These are phyloP conservation scores for Leucozona laternaria DNA, from an alignment of 2,888 invertebrate species.

Conservation along the genomic window DNA sequence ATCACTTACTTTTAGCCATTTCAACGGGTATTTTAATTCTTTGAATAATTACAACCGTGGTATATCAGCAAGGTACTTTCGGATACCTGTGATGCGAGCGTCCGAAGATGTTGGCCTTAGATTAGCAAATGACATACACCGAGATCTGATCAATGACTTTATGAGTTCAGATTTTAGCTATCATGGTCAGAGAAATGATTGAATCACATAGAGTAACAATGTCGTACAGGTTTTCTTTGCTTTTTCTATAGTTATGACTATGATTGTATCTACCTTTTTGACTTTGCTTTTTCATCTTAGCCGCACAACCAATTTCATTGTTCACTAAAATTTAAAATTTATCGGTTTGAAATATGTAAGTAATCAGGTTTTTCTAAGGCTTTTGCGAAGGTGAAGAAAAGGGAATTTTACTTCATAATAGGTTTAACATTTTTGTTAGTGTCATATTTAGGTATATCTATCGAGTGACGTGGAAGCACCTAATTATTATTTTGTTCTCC, in stretches of 20 bases:
- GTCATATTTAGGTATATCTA: no score
- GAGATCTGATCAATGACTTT: conserved; percentile 31
- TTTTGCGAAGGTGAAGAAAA: neutral
- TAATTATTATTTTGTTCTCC: no score
- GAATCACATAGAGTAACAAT: neutral
- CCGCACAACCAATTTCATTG: neutral
- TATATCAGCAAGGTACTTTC: neutral
- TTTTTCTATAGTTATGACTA: neutral
- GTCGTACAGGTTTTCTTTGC: conserved; percentile 23
- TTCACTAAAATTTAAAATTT: neutral
- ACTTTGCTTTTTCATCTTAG: neutral
- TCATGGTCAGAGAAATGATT: conserved; percentile 9
- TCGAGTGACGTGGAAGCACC: no score
- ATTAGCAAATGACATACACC: conserved; percentile 50
- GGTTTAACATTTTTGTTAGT: no score
- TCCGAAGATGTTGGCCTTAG: conserved; percentile 31
- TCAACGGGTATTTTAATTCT: neutral
- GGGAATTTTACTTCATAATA: neutral
- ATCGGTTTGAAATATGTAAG: neutral
- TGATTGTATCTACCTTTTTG: neutral
- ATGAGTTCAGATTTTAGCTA: conserved; percentile 37
- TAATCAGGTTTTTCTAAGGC: neutral
- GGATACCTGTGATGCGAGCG: neutral
- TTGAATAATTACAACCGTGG: neutral
- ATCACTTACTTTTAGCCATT: conserved; percentile 59